A percentile compares a stretch with the other conserved stretches of the same genome.
Conservation (phyloP, 1,140 invertebrate species). For the Drosophila burlai region DNA sequence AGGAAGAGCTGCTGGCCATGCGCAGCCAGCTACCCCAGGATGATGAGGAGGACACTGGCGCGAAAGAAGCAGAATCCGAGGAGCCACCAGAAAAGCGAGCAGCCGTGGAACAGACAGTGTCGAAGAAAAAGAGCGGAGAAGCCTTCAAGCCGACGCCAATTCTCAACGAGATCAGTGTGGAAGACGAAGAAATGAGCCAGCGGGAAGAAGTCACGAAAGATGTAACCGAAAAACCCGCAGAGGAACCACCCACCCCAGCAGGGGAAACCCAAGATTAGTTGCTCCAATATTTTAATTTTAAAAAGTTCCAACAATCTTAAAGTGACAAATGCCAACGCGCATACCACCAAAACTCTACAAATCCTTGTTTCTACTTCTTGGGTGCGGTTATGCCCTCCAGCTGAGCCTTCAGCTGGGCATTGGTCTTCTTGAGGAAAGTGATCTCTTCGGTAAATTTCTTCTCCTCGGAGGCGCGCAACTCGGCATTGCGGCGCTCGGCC, state of each 20-base stretch:
- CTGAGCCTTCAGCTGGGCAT: conserved; percentile 96
- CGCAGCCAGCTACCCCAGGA: conserved; percentile 54
- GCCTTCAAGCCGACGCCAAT: conserved; percentile 86
- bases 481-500: conserved; percentile 93
- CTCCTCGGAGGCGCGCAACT: conserved; percentile 93
- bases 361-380: conserved; percentile 90
- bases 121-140: conserved; percentile 57
- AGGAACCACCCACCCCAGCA: not conserved
- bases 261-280: conserved; percentile 42
- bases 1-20: conserved; percentile 55
- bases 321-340: conserved; percentile 47
- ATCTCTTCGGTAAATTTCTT: conserved; percentile 97
- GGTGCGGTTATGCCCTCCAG: conserved; percentile 96
- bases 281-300: conserved; percentile 47
- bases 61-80: conserved; percentile 15
- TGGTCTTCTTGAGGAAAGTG: conserved; percentile 96
- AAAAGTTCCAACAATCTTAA: conserved; percentile 56
- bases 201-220: conserved; percentile 7
- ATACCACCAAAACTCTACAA: conserved; percentile 26
- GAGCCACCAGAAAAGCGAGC: conserved; percentile 67
- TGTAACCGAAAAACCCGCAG: conserved; percentile 6
- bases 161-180: conserved; percentile 78
- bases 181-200: conserved; percentile 53
- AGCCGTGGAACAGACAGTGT: conserved; percentile 38
- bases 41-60: conserved; percentile 28